Percentiles rank a stretch among this genome's conserved stretches.
Conservation (phyloP, 2,888 invertebrate genomes). For the Tenthredo distinguenda region DNA sequence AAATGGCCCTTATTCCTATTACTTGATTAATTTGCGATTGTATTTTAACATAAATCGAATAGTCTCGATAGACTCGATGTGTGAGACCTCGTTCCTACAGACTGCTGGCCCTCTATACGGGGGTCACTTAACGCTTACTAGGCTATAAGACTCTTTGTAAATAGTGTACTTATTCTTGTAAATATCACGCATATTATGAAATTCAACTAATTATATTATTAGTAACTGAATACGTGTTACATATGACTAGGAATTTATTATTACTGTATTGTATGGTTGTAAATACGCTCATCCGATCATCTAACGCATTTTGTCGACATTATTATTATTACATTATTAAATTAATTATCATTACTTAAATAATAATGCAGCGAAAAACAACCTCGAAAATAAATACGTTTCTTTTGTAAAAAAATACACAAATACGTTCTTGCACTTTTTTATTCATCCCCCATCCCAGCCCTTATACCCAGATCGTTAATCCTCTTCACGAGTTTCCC, state of each 20-base stretch:
- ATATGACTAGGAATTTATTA: conserved; percentile 61
- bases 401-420: conserved; percentile 65
- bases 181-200: conserved; percentile 61
- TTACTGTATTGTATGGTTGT: conserved; percentile 63
- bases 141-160: conserved; percentile 75
- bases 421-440: conserved; percentile 25
- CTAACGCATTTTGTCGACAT: conserved; percentile 64
- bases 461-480: conserved; percentile 31
- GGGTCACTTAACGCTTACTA: conserved; percentile 76
- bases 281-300: conserved; percentile 67
- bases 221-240: conserved; percentile 56
- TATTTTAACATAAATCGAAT: conserved; percentile 44
- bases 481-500: conserved; percentile 45
- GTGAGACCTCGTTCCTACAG: conserved; percentile 73
- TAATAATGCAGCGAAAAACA: conserved; percentile 64
- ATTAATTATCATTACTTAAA: conserved; percentile 67
- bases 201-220: conserved; percentile 52
- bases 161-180: conserved; percentile 75
- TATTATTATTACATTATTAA: conserved; percentile 61
- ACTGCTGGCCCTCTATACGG: conserved; percentile 64
- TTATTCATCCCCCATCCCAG: conserved; percentile 36
- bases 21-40: conserved; percentile 49
- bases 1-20: conserved; percentile 46
- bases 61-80: conserved; percentile 54
- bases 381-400: conserved; percentile 69